Evolutionary conservation across 2,797 vertebrate genomes (phyloP).

Genomic region (Brachyalestes nurse): DNA sequence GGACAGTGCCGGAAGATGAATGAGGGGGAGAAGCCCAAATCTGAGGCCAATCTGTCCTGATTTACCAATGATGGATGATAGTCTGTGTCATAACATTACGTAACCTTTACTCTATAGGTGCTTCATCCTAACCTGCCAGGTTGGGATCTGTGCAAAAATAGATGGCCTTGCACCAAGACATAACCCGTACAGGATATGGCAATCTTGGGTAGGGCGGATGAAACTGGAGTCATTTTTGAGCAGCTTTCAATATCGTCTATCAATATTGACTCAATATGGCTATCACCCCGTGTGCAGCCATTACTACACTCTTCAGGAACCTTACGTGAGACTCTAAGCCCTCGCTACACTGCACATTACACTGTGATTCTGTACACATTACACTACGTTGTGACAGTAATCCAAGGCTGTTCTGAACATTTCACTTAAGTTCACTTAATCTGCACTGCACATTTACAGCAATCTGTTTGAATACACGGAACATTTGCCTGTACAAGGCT

Average conservation of each 20-base stretch:
- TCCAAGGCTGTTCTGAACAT: neutral
- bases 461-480: neutral
- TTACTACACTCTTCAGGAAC: neutral
- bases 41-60: constrained; percentile 43
- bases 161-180: constrained; percentile 37
- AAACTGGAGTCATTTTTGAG: constrained; percentile 13
- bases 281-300: too few species aligned
- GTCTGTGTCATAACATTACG: constrained; percentile 36
- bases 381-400: neutral
- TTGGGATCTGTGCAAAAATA: constrained; percentile 32
- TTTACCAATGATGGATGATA: constrained; percentile 50
- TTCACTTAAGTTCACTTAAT: too few species aligned
- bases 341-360: neutral
- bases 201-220: constrained; percentile 25
- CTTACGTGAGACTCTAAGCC: neutral
- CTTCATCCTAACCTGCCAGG: constrained; percentile 37
- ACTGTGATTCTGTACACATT: neutral
- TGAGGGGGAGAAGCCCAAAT: constrained; percentile 19
- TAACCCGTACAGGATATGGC: constrained; percentile 6
- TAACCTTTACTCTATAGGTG: constrained; percentile 46
- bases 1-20: constrained; percentile 36
- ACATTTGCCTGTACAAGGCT: neutral
- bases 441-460: neutral
- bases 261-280: too few species aligned
- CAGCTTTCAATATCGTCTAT: constrained; percentile 8